Conservation (phyloP, 2,797 vertebrate species). For the Thaleichthys pacificus region DNA sequence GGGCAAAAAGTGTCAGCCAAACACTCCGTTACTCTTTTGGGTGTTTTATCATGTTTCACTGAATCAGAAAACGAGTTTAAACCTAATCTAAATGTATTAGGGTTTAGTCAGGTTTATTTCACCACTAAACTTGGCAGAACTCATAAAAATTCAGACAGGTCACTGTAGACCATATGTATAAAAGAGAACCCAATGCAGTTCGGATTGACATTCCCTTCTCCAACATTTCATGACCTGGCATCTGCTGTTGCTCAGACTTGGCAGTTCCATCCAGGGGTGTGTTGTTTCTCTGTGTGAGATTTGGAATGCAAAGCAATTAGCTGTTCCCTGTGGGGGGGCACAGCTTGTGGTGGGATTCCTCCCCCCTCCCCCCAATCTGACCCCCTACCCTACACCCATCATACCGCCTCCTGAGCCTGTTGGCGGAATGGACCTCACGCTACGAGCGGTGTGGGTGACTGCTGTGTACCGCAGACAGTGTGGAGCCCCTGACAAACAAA, state of each 20-base stretch:
- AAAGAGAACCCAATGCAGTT: not conserved
- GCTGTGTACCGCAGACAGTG: constrained; percentile 16
- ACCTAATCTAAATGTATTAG: not conserved
- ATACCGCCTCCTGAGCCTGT: constrained; percentile 1
- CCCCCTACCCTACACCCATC: not conserved
- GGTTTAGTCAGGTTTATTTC: not conserved
- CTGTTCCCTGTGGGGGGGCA: not conserved
- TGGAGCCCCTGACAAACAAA: constrained; percentile 32
- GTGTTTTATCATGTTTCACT: not conserved
- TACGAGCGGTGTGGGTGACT: constrained; percentile 5
- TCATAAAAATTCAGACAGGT: not conserved
- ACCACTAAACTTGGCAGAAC: not conserved
- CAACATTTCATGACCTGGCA: not conserved
- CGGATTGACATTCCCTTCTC: not conserved
- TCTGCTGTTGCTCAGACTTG: constrained; percentile 10
- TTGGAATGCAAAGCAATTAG: constrained; percentile 29
- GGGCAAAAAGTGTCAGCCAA: not conserved
- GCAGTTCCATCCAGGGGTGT: not conserved
- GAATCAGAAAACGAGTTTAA: not conserved
- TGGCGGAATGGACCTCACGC: not conserved
- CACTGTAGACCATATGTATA: not conserved
- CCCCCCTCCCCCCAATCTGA: not conserved
- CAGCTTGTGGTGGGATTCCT: not conserved
- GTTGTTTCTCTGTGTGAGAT: constrained; percentile 20
- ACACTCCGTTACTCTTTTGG: not conserved